Evolutionary conservation across 1,140 invertebrate genomes (phyloP).

Genomic region (Lutraria rhynchaena): DNA sequence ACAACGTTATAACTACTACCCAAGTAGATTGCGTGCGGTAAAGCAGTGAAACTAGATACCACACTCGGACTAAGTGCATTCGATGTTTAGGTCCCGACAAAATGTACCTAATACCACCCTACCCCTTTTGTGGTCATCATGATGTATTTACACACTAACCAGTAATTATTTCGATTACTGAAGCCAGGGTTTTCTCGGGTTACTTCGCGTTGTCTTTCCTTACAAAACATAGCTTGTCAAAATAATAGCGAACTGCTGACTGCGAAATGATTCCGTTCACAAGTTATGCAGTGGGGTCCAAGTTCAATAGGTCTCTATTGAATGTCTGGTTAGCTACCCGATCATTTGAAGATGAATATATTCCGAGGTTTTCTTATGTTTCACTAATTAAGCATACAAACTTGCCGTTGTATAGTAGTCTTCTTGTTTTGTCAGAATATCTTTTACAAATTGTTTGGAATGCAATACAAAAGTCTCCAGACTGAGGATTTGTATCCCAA

Average conservation of each 20-base stretch:
- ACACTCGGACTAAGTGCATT: slow-evolving; percentile 32
- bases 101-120: slow-evolving; percentile 43
- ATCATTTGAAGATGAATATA: slow-evolving; percentile 22
- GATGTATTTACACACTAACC: slow-evolving; percentile 53
- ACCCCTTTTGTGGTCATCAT: slow-evolving; percentile 51
- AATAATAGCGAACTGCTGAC: slow-evolving; percentile 12
- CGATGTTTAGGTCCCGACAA: slow-evolving; percentile 13
- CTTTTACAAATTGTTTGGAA: slow-evolving; percentile 26
- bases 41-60: slow-evolving; percentile 49
- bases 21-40: slow-evolving; percentile 49
- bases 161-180: slow-evolving; percentile 60
- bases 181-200: slow-evolving; percentile 37
- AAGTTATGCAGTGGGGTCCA: slow-evolving; percentile 42
- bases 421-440: slow-evolving; percentile 47
- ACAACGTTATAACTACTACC: slow-evolving; percentile 23
- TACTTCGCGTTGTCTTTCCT: slow-evolving; percentile 56
- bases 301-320: slow-evolving; percentile 21
- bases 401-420: slow-evolving; percentile 31
- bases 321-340: slow-evolving; percentile 15
- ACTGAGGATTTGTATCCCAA: background rate
- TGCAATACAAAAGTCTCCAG: background rate
- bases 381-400: slow-evolving; percentile 55
- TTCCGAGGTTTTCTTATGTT: slow-evolving; percentile 54
- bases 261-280: slow-evolving; percentile 27
- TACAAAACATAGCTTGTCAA: slow-evolving; percentile 58